Percentiles rank a stretch among this genome's conserved stretches.
Evolutionary conservation across 2,797 vertebrate genomes (phyloP).

Genomic region (Percopsis omiscomaycus): DNA sequence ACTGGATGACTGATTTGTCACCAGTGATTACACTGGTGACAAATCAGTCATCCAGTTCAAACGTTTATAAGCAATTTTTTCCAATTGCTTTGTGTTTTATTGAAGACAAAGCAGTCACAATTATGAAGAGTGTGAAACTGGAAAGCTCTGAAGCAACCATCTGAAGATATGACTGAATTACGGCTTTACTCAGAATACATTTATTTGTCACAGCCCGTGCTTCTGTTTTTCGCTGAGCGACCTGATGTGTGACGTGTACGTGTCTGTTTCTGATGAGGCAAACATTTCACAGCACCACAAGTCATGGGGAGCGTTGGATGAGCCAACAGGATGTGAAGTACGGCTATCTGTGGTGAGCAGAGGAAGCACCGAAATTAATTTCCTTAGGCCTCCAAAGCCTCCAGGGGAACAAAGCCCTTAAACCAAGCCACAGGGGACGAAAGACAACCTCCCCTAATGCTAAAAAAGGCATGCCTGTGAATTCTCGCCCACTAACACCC

Average conservation of each 20-base stretch:
- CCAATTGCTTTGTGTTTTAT: no score
- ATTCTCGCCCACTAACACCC: constrained; percentile 36
- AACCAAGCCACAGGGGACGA: constrained; percentile 55
- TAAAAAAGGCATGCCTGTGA: constrained; percentile 17
- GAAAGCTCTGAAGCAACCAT: neutral
- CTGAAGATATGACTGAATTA: constrained; percentile 4
- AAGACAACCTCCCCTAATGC: constrained; percentile 42
- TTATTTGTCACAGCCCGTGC: constrained; percentile 18
- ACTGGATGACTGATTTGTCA: no score
- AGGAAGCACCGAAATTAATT: constrained; percentile 66
- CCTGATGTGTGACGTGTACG: constrained; percentile 29
- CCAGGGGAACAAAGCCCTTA: constrained; percentile 52
- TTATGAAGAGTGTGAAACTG: neutral
- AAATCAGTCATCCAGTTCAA: no score
- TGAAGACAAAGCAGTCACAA: constrained; percentile 9
- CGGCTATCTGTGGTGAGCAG: constrained; percentile 34
- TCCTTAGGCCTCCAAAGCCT: constrained; percentile 40
- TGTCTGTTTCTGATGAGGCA: constrained; percentile 53
- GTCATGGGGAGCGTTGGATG: constrained; percentile 22
- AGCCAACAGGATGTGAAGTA: constrained; percentile 16
- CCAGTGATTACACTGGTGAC: no score
- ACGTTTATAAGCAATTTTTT: no score
- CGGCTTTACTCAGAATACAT: constrained; percentile 6
- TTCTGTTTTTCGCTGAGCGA: constrained; percentile 28
- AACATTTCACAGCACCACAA: constrained; percentile 35